Base-by-base conservation (phyloP, 2,888 invertebrate species). In the Xestia ashworthii region DNA sequence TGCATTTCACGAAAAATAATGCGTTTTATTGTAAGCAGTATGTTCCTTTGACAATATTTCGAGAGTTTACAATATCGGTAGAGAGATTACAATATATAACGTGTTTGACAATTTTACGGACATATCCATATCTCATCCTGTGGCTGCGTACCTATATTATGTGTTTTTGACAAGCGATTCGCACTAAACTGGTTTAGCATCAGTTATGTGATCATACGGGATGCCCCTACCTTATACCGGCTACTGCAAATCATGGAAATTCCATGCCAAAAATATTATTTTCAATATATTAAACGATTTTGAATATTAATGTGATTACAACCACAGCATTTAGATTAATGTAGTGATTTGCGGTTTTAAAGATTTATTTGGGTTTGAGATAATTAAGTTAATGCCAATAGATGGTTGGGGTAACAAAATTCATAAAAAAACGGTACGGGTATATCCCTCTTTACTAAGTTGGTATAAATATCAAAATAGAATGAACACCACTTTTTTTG, bases 171-270 rank as follows among this genome's bases (percentile, higher is more conserved):
- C 41, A 58, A 50, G 14, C 12, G 32, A 12, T 66, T 68, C 22
- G 1, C 46, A 25, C 11, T 38, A 11, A 78, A 25, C 44, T 1
- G 50, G 67, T 38, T 71, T 58, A 38, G 16, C n/a, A 14, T 41
- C 38, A n/a, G 62, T 48, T 6, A 55, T n/a, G 16, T 14, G n/a
- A 19, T 9, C 16, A 19, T n/a, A 50, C 38, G 84, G 84, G 72
- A 81, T 81, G 50, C 67, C 84, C 84, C 71, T 32, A 11, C 44
- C 41, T 14, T n/a, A 41, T 16, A 50, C 11, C 41, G n/a, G 50
- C 50, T 55, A 50, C 19, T 55, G 41, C 48, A 62, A 9, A 48
- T 50, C n/a, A 50, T 8, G 77, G 68, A 66, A 70, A 80, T 69
- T n/a, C 68, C 76, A 50, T 25, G 19, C 14, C 14, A 22, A 46